Evolutionary conservation across 1,140 invertebrate species (phyloP).

Genomic region (Ridgeia piscesae): DNA sequence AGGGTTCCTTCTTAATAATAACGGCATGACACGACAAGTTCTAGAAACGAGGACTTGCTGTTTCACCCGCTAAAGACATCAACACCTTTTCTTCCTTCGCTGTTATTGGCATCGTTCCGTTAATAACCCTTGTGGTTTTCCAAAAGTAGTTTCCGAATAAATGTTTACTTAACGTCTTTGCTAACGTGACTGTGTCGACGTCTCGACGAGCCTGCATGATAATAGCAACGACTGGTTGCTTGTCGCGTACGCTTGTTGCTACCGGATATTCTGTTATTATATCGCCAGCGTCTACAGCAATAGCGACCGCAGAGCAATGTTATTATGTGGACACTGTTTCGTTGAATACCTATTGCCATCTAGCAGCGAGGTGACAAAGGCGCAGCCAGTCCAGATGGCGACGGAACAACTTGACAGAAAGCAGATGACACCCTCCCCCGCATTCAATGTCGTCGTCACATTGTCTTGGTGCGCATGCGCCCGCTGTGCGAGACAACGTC

Average conservation of each 20-base stretch:
- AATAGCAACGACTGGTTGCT: background rate
- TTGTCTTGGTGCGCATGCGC: background rate
- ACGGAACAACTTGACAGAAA: background rate
- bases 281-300: background rate
- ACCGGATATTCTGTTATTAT: background rate
- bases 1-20: no score
- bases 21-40: no score
- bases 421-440: background rate
- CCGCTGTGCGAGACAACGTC: background rate
- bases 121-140: no score
- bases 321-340: background rate
- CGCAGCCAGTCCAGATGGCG: background rate
- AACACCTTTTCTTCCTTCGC: no score
- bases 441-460: background rate
- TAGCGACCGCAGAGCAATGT: background rate
- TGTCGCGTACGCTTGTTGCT: background rate
- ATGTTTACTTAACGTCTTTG: background rate
- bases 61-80: no score
- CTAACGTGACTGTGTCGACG: background rate
- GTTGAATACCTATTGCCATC: background rate
- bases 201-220: background rate
- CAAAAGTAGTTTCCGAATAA: no score
- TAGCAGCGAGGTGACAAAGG: background rate
- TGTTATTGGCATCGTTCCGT: no score
- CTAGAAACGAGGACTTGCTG: no score